Evolutionary conservation across 2,113 vertebrate genomes (phyloP), one percentile per base, ranked within the genome.

Genomic region (Oryzias melastigma): DNA sequence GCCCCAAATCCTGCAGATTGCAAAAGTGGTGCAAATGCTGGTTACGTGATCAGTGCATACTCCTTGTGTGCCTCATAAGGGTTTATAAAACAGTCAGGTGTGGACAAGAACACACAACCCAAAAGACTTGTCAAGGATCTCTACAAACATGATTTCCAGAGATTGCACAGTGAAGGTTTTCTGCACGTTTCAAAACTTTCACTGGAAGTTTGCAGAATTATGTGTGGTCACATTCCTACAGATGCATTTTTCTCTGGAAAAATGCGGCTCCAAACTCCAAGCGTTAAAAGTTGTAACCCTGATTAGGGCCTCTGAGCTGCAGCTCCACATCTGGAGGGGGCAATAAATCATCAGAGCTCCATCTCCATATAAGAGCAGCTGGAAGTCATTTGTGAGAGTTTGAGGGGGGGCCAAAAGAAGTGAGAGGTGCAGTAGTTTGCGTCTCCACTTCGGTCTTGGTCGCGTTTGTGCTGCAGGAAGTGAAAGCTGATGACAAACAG

Each of bases 241-340:
- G 8, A n/a, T 6, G 22, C 24, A 14, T 50, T 15, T 5, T 14
- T 24, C 48, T 22, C 8, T 48, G 25, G 8, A 14, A n/a, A 29
- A 25, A 16, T 44, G 14, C 53, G 65, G 40, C 20, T 62, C 60
- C 68, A 65, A 55, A 56, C 46, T 5, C 18, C 46, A 10, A 27
- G 29, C 25, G 4, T 27, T 27, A 6, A 27, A 27, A 27, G 25
- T 27, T 29, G 35, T 12, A 41, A 22, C 48, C 49, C 56, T 22
- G 7, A 40, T 45, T 49, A 4, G 59, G 78, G 71, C 61, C 75
- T 65, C 63, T 42, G 19, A 42, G 60, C 53, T 48, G 5, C 58
- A 72, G 45, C 47, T 42, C 8, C 65, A 84, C 82, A 79, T 85
- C 65, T 85, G 75, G 66, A 14, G 14, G 19, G 45, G 42, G 51